Evolutionary conservation across 2,888 invertebrate genomes (phyloP), one percentile per base, ranked within the genome.

Genomic region (Stramonita haemastoma): DNA sequence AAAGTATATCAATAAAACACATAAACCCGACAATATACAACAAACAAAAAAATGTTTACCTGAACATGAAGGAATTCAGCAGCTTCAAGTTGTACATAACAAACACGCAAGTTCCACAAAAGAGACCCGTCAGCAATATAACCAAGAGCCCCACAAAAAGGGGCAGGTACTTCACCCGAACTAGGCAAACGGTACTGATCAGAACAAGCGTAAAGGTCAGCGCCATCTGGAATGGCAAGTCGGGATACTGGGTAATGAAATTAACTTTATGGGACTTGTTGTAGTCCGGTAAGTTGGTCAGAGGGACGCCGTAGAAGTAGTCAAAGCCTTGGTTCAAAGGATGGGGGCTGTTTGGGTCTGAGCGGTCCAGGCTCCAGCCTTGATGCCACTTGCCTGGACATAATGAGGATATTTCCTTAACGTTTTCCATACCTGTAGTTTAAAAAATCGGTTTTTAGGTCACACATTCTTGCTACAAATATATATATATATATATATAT

Each of bases 321-420:
- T 96, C 95, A 92, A 96, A 96, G 29, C 96, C 96, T 88, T 96
- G 96, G 22, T 93, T 94, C 60, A 95, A 89, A 1, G 96, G 96
- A 90, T 96, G 96, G 86, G 95, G 94, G 73, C 94, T 93, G 87
- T 93, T 92, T 90, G 96, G 95, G 5, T 94, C 94, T 36, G 90
- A 89, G 8, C 66, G 89, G 26, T 91, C 91, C 89, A 95, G 94
- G 90, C 95, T 94, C 81, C 94, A 88, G 8, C 97, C 97, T 89
- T 96, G 93, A 93, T 97, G 97, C 97, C 97, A 97, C 93, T 97
- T 97, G 22, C 96, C 96, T 89, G 83, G 1, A 91, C 91, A 81
- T 1, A 26, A 66, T 46, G 8, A 46, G 46, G 8, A 46, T 46
- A 46, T 46, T 46, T 46, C 46, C 8, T 46, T 8, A 46, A 46